A percentile compares a stretch with the other conserved stretches of the same genome.
Conservation (phyloP, 2,888 invertebrate species). For the Timema cristinae region DNA sequence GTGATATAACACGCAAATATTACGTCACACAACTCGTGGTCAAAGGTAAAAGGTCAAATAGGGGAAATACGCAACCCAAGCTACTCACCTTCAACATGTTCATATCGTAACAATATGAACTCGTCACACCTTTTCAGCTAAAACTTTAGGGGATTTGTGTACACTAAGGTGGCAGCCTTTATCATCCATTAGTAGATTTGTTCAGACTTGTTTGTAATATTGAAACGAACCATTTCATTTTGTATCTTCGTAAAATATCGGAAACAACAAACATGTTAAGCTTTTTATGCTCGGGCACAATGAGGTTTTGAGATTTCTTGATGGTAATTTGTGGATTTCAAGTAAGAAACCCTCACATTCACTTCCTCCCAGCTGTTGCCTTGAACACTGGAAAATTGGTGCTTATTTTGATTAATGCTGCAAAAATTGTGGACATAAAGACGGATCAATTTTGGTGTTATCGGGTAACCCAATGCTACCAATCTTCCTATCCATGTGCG, state of each 20-base stretch:
- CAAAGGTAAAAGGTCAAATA: too few relatives aligned
- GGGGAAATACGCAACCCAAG: too few relatives aligned
- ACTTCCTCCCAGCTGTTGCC: conserved; percentile 11
- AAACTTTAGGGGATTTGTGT: not conserved
- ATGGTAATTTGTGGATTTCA: not conserved
- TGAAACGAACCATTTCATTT: not conserved
- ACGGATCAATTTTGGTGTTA: conserved; percentile 6
- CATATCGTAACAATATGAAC: conserved; percentile 4
- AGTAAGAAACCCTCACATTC: not conserved
- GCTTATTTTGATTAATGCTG: not conserved
- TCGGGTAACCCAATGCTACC: not conserved
- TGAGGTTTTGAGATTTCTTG: too few relatives aligned
- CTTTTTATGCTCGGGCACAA: too few relatives aligned
- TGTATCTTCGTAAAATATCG: not conserved
- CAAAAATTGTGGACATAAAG: conserved; percentile 5
- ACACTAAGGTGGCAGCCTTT: not conserved
- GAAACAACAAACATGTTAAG: too few relatives aligned
- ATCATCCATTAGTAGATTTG: conserved; percentile 3
- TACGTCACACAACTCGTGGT: too few relatives aligned
- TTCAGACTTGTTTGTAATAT: not conserved
- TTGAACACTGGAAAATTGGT: not conserved
- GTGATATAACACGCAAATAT: too few relatives aligned
- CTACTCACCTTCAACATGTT: conserved; percentile 11
- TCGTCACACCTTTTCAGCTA: conserved; percentile 5
- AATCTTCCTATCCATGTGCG: conserved; percentile 1